A percentile compares a stretch with the other conserved stretches of the same genome.
phyloP scores from a whole-genome alignment of 2,113 vertebrate genomes.

The Hippocampus mohnikei region DNA sequence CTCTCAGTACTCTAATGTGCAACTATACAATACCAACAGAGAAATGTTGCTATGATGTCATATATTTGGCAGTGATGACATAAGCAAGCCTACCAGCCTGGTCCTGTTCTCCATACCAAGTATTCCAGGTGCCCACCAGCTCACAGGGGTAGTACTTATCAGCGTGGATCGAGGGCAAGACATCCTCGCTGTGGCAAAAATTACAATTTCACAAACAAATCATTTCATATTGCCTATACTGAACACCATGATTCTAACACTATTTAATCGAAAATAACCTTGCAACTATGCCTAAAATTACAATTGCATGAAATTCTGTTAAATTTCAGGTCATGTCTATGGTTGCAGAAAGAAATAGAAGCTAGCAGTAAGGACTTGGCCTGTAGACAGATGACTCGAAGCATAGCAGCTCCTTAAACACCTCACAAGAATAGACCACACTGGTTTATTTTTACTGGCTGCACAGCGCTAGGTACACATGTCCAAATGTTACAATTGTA shows the following conservation, averaged over 20 bases:
- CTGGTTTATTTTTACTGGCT: slow-evolving; percentile 26
- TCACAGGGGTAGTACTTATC: slow-evolving; percentile 93
- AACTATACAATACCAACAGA: neutral
- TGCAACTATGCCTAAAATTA: neutral
- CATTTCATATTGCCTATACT: neutral
- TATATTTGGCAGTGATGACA: neutral
- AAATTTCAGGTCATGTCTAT: neutral
- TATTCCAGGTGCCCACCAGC: slow-evolving; percentile 98
- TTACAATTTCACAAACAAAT: neutral
- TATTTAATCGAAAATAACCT: neutral
- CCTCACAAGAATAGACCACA: slow-evolving; percentile 48
- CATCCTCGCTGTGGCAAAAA: slow-evolving; percentile 80
- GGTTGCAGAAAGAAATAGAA: slow-evolving; percentile 18
- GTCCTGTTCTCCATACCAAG: slow-evolving; percentile 99
- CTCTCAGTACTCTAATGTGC: neutral
- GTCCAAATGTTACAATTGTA: neutral
- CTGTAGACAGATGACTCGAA: slow-evolving; percentile 10
- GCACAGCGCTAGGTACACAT: neutral
- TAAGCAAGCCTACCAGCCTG: slow-evolving; percentile 86
- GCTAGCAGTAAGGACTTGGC: neutral
- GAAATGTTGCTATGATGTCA: neutral
- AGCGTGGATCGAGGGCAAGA: slow-evolving; percentile 90
- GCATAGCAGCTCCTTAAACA: slow-evolving; percentile 26
- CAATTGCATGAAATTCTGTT: slow-evolving; percentile 2
- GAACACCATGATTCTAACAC: neutral